phyloP scores from a whole-genome alignment of 2,888 invertebrate genomes.

The Drosophila neoperkinsi region DNA sequence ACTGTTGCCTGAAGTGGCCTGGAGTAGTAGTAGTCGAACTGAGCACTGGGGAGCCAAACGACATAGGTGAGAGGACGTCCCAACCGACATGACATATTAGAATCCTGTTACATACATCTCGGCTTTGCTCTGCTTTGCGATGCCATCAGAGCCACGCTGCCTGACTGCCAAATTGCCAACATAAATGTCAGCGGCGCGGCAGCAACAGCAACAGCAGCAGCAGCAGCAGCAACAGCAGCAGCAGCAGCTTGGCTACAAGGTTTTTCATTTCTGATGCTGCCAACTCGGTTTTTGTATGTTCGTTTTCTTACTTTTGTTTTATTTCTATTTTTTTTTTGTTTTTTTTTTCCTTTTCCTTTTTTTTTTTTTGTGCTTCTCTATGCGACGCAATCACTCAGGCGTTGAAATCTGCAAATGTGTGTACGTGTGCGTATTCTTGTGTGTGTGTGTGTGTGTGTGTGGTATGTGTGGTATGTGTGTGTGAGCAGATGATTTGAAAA shows the following conservation, averaged over 20 bases:
- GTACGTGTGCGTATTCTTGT: constrained; percentile 27
- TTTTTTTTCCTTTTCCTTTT: constrained; percentile 21
- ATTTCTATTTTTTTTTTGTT: constrained; percentile 29
- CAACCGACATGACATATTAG: constrained; percentile 78
- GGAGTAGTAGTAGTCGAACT: constrained; percentile 15
- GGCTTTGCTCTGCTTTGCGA: constrained; percentile 16
- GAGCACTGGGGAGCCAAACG: constrained; percentile 18
- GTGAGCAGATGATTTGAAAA: constrained; percentile 72
- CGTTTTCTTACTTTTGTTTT: constrained; percentile 35
- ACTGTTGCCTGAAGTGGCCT: constrained; percentile 58
- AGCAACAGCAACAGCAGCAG: constrained; percentile 18
- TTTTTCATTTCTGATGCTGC: constrained; percentile 77
- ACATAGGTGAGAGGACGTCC: constrained; percentile 73
- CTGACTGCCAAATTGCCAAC: constrained; percentile 81
- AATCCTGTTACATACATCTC: constrained; percentile 72
- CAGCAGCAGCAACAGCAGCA: constrained; percentile 16
- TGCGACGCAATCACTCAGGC: constrained; percentile 78
- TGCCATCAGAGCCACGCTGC: constrained; percentile 45
- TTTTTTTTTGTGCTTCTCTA: constrained; percentile 59
- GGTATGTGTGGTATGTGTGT: constrained; percentile 43
- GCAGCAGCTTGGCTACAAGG: constrained; percentile 62
- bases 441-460: constrained; percentile 36
- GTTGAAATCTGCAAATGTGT: constrained; percentile 70
- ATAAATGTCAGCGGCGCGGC: constrained; percentile 75
- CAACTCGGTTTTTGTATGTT: constrained; percentile 27